Evolutionary conservation across 2,113 vertebrate genomes (phyloP), one percentile per base, ranked within the genome.

Genomic region (Marmota flaviventris): DNA sequence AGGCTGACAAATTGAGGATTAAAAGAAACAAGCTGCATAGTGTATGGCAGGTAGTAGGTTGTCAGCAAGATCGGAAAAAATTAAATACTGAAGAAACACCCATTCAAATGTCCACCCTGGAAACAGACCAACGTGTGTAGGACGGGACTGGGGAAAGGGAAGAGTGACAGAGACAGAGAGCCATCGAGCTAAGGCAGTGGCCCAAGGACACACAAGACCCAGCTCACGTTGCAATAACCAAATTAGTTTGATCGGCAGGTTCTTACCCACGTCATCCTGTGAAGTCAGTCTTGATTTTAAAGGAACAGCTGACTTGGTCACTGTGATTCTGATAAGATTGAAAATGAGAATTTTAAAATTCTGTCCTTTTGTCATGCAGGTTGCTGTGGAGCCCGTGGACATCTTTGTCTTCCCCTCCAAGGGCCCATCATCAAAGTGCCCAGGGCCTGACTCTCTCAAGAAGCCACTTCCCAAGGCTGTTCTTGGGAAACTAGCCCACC

Each of bases 121-220:
- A 3, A 32, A 61, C 34, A 69, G 37, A 29, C 8, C 8, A 42
- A 34, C 1, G 2, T 8, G 48, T 25, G 8, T 22, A 11, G 39
- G 37, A 13, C 3, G 12, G 37, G 24, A 39, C 51, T 20, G 11
- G 7, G 3, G 18, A 78, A 20, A 16, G 2, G 39, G 42, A 37
- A 34, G 22, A 16, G 6, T 7, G 4, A 8, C 4, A 5, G 17
- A 14, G 4, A 6, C 29, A 16, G 42, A 37, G 32, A 17, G 34
- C 56, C 29, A 2, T 1, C 8, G 3, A 12, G 8, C 0, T 0
- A 10, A 51, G 5, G 29, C n/a, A 73, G 25, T 17, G 2, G 61
- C 45, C 39, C 67, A 16, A 34, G 29, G 5, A 4, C 13, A 1
- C 0, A 1, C 2, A 0, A 20, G 73, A 6, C 20, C 13, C 79